Evolutionary conservation across 2,888 invertebrate genomes (phyloP), one percentile per base, ranked within the genome.

Genomic region (Melanophora roralis): DNA sequence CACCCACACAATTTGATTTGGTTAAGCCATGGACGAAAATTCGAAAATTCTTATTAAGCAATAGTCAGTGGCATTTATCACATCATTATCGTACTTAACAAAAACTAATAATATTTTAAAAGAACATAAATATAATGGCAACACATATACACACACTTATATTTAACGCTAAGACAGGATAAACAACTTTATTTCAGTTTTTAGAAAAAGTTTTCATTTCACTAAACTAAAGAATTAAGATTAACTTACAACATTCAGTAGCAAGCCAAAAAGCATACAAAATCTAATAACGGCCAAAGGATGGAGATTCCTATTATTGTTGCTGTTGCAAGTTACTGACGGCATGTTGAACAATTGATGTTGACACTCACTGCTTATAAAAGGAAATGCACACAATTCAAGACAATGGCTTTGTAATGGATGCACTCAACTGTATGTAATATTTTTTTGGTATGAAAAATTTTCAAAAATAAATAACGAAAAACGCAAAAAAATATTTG

Each of bases 191-290:
- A 75, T 59, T 32, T 19, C 36, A 45, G 3, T 14, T 16, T 32
- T 36, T 3, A 19, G n/a, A n/a, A 38, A 2, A 9, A 60, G 23
- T 45, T 23, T 8, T 45, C 34, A 6, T 43, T 43, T 16, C 14
- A 12, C 16, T 11, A 38, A 19, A 11, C 23, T n/a, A 38, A 34
- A 38, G 40, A 21, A 5, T 34, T 38, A 40, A 47, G 5, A 32
- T 38, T 45, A 36, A 72, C 72, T 72, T 64, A 72, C 72, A 79
- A 87, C 87, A 85, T 86, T 89, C 79, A 89, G 81, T 67, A 88
- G 84, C 88, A 88, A 85, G 77, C 86, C 85, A 74, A 88, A 83
- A 65, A 87, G 73, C 74, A 88, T 82, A 84, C 86, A 82, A 51
- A 86, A 73, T 82, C 84, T 78, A 12, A 82, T 60, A 71, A 80